Percentiles rank a stretch among this genome's conserved stretches.
These are phyloP conservation scores for Euwallacea fornicatus DNA, from an alignment of 1,140 invertebrate genomes.

Conservation along the genomic window DNA sequence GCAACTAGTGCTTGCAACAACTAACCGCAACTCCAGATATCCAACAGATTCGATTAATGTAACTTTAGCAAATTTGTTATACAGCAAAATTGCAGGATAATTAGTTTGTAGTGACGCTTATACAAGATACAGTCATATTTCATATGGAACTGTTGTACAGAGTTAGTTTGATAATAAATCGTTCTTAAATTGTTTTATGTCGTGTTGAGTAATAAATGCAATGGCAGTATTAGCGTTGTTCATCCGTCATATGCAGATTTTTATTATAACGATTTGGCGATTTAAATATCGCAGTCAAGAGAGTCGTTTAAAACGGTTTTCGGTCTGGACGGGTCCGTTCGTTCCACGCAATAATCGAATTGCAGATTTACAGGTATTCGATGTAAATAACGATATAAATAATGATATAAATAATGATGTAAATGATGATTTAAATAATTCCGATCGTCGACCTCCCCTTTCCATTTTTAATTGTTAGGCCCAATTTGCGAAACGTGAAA, in stretches of 20 bases:
- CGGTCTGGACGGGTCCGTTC: background rate
- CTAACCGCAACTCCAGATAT: slow-evolving; percentile 5
- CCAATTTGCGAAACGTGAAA: too few species aligned
- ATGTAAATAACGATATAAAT: too few species aligned
- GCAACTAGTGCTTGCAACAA: slow-evolving; percentile 11
- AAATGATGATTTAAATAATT: too few species aligned
- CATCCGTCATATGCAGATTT: slow-evolving; percentile 8
- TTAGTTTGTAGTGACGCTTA: slow-evolving; percentile 15
- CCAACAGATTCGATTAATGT: slow-evolving; percentile 13
- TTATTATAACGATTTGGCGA: background rate
- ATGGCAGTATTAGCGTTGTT: slow-evolving; percentile 10
- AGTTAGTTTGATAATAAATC: slow-evolving; percentile 16
- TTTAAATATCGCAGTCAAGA: background rate
- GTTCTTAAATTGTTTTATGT: slow-evolving; percentile 19
- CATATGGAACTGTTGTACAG: slow-evolving; percentile 2
- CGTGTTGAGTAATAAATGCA: slow-evolving; percentile 7
- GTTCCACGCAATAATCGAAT: too few species aligned
- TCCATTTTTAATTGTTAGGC: too few species aligned
- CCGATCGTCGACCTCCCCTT: too few species aligned
- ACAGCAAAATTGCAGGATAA: slow-evolving; percentile 14
- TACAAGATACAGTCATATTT: slow-evolving; percentile 14
- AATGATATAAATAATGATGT: too few species aligned
- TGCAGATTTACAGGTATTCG: too few species aligned
- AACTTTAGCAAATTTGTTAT: slow-evolving; percentile 11
- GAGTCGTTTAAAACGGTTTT: background rate